Evolutionary conservation across 2,888 invertebrate species (phyloP), one percentile per base, ranked within the genome.

Genomic region (Agapetus fuscipes): DNA sequence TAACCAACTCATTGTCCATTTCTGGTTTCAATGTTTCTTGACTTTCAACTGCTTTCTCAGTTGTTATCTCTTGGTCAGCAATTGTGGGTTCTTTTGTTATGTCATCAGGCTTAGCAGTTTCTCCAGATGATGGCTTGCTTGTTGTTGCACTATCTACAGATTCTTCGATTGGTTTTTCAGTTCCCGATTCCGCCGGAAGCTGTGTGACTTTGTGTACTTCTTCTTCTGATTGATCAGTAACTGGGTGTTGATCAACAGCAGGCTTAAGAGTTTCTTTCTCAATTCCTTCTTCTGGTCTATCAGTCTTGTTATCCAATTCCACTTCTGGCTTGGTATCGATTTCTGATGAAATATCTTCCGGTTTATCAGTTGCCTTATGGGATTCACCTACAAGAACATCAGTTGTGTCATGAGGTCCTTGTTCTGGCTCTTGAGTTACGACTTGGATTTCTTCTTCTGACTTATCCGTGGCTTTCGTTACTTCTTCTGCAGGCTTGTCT

Each of bases 351-450:
- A 27, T 28, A 11, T 40, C 36, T 30, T 45, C 26, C 20, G 40
- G 15, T 30, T 34, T 27, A 11, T 17, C n/a, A 15, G 32, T 20
- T 26, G 38, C 41, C 39, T 43, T 38, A 17, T 39, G 37, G 20
- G 32, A 14, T 30, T 36, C 30, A 15, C 40, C 30, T 24, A 44
- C 47, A 34, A 44, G 33, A 39, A 42, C 36, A 10, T 29, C 37
- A 33, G 39, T 35, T 48, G 43, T 39, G 3, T 35, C 44, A n/a
- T 37, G 20, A 30, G 35, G 25, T 28, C 33, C 27, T 37, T 44
- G 20, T 25, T 35, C 34, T 28, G 13, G 28, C 15, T n/a, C n/a
- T n/a, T n/a, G n/a, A n/a, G n/a, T n/a, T n/a, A n/a, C n/a, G n/a
- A n/a, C n/a, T n/a, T n/a, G n/a, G n/a, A n/a, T 4, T 34, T 9